These are phyloP conservation scores for Acrobasis repandana DNA, from an alignment of 2,888 invertebrate genomes.

Conservation along the genomic window DNA sequence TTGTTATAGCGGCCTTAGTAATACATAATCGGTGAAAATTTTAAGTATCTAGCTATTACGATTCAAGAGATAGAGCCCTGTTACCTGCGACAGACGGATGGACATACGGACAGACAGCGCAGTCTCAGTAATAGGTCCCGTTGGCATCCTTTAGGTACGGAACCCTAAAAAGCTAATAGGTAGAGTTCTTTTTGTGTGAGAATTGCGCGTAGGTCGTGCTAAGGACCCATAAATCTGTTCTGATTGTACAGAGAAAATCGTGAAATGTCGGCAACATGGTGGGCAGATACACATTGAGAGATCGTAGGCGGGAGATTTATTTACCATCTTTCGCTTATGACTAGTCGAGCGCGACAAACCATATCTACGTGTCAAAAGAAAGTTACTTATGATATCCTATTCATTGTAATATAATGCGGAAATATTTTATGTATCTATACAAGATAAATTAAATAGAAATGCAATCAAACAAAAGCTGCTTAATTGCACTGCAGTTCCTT, in stretches of 20 bases:
- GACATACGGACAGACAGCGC: no score
- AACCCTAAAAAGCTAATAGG: constrained; percentile 12
- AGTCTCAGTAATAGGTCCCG: no score
- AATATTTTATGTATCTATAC: no score
- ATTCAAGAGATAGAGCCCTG: no score
- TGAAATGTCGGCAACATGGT: constrained; percentile 52
- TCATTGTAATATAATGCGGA: background rate
- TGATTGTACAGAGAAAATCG: constrained; percentile 64
- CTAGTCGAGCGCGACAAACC: constrained; percentile 3
- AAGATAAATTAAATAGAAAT: no score
- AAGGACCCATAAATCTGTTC: constrained; percentile 67
- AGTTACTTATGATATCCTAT: background rate
- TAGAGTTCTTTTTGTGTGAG: constrained; percentile 43
- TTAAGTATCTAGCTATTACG: no score
- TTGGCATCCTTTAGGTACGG: no score
- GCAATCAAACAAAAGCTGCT: no score
- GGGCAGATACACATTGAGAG: constrained; percentile 43
- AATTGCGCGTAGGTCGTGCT: constrained; percentile 57
- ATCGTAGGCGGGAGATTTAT: constrained; percentile 60
- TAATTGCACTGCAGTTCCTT: no score
- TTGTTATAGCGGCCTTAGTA: no score
- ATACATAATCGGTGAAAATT: no score
- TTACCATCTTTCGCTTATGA: constrained; percentile 36
- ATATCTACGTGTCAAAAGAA: constrained; percentile 13
- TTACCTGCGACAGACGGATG: no score